These are phyloP conservation scores for Scaptomyza caliginosa DNA, from an alignment of 2,888 invertebrate genomes.

Conservation along the genomic window DNA sequence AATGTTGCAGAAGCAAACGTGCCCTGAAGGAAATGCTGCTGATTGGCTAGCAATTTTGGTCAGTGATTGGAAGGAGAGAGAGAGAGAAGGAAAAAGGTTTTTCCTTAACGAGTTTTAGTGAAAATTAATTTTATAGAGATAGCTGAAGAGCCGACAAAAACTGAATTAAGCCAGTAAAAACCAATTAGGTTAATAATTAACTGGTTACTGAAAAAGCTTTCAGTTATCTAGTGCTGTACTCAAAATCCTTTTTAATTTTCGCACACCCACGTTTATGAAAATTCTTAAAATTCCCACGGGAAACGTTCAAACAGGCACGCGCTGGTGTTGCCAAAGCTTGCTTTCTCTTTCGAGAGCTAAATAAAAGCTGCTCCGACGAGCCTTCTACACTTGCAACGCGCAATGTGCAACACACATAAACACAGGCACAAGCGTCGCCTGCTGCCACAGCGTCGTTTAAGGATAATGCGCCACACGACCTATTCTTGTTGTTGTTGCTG, in stretches of 20 bases:
- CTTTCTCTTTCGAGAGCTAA: constrained; percentile 20
- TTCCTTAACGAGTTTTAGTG: constrained; percentile 1
- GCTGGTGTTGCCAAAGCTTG: constrained; percentile 32
- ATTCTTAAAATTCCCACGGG: constrained; percentile 70
- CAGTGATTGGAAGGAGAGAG: constrained; percentile 15
- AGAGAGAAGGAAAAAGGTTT: constrained; percentile 1
- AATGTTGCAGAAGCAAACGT: constrained; percentile 5
- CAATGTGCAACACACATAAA: constrained; percentile 39
- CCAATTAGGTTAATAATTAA: too few species aligned
- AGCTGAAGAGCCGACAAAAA: not conserved
- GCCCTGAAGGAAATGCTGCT: not conserved
- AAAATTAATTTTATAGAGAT: constrained; percentile 3
- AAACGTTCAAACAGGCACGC: constrained; percentile 45
- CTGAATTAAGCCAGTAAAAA: not conserved
- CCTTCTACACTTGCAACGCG: constrained; percentile 63
- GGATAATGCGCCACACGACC: constrained; percentile 73
- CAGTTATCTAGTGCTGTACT: not conserved
- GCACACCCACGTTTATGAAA: constrained; percentile 62
- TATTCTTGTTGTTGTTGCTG: not conserved
- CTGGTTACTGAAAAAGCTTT: too few species aligned
- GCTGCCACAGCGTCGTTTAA: constrained; percentile 70
- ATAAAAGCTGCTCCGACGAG: constrained; percentile 54
- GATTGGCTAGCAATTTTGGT: constrained; percentile 39
- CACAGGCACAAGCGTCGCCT: constrained; percentile 43
- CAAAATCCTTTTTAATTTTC: constrained; percentile 27